Evolutionary conservation across 2,113 vertebrate species (phyloP).

Genomic region (Myrmecophaga tridactyla): DNA sequence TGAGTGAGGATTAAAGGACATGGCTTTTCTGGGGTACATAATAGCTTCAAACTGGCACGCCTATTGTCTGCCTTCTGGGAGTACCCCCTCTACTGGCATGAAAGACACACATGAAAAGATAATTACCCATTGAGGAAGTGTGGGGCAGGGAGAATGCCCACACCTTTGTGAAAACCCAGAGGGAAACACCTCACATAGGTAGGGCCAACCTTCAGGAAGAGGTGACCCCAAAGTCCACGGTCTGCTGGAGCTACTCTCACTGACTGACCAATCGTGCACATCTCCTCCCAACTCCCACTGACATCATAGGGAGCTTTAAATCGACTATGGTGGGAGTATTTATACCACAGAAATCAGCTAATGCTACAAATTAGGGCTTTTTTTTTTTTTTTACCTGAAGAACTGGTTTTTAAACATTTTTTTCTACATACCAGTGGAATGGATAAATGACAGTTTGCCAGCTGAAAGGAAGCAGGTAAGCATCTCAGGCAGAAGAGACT

Average conservation of each 20-base stretch:
- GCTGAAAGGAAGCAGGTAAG: background rate
- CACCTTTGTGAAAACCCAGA: background rate
- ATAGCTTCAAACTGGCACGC: no score
- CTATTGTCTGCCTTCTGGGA: background rate
- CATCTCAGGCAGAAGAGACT: background rate
- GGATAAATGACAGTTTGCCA: background rate
- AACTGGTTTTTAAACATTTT: background rate
- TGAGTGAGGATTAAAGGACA: no score
- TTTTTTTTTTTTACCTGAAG: background rate
- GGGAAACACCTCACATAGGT: background rate
- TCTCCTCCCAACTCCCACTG: background rate
- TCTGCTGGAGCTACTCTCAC: background rate
- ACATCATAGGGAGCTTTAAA: background rate
- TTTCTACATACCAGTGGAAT: background rate
- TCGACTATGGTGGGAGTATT: background rate
- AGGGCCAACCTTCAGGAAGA: background rate
- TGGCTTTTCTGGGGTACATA: no score
- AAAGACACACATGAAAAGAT: background rate
- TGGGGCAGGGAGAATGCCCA: background rate
- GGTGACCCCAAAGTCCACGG: fast-evolving
- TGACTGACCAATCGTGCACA: background rate
- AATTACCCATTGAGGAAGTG: background rate
- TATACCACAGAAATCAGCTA: background rate
- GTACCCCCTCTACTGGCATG: background rate
- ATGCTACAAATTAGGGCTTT: background rate